phyloP scores from a whole-genome alignment of 2,888 invertebrate species.

The Macrophya alboannulata region DNA sequence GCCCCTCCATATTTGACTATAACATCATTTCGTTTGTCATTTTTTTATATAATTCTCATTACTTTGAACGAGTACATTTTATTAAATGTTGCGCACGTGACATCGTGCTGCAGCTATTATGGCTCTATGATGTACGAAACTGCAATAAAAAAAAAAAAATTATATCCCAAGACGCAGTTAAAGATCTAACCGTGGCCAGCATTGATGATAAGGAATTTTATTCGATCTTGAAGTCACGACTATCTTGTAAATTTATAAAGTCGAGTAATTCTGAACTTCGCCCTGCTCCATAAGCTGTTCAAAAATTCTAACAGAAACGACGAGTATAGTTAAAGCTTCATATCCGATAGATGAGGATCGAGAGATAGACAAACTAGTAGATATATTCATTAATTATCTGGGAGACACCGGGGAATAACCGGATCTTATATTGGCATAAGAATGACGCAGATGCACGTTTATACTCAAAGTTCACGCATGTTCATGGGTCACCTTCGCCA shows the following conservation, averaged over 20 bases:
- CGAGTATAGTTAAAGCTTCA: background rate
- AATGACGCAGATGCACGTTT: background rate
- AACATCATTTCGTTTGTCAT: background rate
- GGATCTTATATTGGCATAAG: background rate
- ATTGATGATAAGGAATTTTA: background rate
- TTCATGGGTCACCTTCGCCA: background rate
- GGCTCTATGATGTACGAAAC: background rate
- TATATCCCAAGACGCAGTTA: background rate
- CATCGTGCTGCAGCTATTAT: background rate
- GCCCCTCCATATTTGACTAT: background rate
- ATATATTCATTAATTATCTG: too few relatives aligned
- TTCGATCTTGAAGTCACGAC: background rate
- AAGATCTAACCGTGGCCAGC: background rate
- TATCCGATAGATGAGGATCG: background rate
- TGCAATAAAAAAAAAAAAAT: background rate
- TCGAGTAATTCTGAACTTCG: background rate
- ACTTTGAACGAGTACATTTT: background rate
- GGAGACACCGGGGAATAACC: background rate
- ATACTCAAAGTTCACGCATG: background rate
- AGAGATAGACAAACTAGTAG: background rate
- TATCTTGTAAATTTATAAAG: background rate
- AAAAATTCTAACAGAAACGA: background rate
- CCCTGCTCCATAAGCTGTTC: background rate
- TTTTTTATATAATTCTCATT: background rate
- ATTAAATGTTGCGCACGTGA: constrained; percentile 11